Evolutionary conservation across 2,888 invertebrate genomes (phyloP).

Genomic region (Tromatobia lineatoria): DNA sequence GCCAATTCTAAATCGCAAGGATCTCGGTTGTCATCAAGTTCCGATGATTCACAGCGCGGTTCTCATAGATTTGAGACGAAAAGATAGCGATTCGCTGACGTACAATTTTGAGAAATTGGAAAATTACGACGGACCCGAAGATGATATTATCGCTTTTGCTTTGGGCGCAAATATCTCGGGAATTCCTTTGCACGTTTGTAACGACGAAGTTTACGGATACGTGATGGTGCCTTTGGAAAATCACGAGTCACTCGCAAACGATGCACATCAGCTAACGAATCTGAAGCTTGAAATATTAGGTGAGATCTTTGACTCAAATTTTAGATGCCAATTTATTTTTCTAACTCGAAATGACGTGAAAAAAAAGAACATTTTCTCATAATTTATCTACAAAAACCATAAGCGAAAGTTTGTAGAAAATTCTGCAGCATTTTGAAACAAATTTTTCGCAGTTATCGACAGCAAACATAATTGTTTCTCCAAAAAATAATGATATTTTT

Average conservation of each 20-base stretch:
- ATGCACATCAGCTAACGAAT: slow-evolving; percentile 91
- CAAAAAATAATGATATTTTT: too few relatives aligned
- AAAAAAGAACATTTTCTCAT: too few relatives aligned
- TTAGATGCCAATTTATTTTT: slow-evolving; percentile 66
- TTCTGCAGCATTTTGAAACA: too few relatives aligned
- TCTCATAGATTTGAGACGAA: slow-evolving; percentile 90
- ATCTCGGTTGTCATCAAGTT: slow-evolving; percentile 92
- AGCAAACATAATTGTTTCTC: too few relatives aligned
- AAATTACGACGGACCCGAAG: slow-evolving; percentile 92
- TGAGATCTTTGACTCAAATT: slow-evolving; percentile 84
- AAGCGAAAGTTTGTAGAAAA: too few relatives aligned
- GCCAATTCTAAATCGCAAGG: slow-evolving; percentile 90
- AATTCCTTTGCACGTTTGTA: slow-evolving; percentile 92
- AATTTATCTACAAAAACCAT: too few relatives aligned
- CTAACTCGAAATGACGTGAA: slow-evolving; percentile 75
- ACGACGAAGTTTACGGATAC: slow-evolving; percentile 93
- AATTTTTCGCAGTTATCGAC: too few relatives aligned
- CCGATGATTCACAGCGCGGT: slow-evolving; percentile 97
- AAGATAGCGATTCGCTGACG: slow-evolving; percentile 89
- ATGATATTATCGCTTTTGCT: slow-evolving; percentile 98
- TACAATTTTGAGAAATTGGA: slow-evolving; percentile 89
- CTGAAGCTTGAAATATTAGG: slow-evolving; percentile 92
- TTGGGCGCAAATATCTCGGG: slow-evolving; percentile 91
- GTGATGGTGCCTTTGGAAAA: slow-evolving; percentile 93
- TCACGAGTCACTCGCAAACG: slow-evolving; percentile 88